Evolutionary conservation across 1,140 invertebrate species (phyloP), one percentile per base, ranked within the genome.

Genomic region (Ceratosolen solmsi): DNA sequence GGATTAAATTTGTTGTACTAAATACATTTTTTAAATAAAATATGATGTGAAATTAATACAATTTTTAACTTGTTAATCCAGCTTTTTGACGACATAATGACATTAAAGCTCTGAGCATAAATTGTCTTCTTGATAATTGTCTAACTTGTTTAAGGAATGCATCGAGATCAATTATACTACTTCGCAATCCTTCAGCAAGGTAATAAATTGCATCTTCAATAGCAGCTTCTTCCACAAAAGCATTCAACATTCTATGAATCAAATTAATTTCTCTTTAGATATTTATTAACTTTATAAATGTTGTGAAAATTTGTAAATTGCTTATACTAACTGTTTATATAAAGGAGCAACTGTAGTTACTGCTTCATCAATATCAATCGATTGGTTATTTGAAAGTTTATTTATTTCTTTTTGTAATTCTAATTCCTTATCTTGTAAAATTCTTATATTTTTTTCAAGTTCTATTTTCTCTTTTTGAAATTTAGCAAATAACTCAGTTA

Each of bases 151-250:
- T 99, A 79, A 99, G 93, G 92, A 99, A 99, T 63, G 96, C 95
- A 87, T 99, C 98, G 85, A 99, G 91, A 92, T 99, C 98, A 88
- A 99, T 97, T 5, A 98, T 96, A 78, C 96, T 96, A 86, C 96
- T 96, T 83, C 98, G 93, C 74, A 99, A 91, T 33, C 97, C 98
- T 92, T 99, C 98, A n/a, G 97, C 98, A 88, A 99, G 95, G 90
- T 98, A 99, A 91, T 99, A 99, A 87, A 99, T 99, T 74, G 98
- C 96, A 94, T 99, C 99, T 93, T 99, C 98, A 71, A 97, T 95
- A 17, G 99, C 98, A 86, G 98, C 97, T 92, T 99, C 99, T 92
- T 99, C 98, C 72, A 98, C 97, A 94, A 97, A 99, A 49, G 97
- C 95, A 92, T 97, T 97, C 46, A 99, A 91, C 88, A 99, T 94